These are phyloP conservation scores for Tympanoctomys barrerae DNA, from an alignment of 2,797 vertebrate genomes.

Conservation along the genomic window DNA sequence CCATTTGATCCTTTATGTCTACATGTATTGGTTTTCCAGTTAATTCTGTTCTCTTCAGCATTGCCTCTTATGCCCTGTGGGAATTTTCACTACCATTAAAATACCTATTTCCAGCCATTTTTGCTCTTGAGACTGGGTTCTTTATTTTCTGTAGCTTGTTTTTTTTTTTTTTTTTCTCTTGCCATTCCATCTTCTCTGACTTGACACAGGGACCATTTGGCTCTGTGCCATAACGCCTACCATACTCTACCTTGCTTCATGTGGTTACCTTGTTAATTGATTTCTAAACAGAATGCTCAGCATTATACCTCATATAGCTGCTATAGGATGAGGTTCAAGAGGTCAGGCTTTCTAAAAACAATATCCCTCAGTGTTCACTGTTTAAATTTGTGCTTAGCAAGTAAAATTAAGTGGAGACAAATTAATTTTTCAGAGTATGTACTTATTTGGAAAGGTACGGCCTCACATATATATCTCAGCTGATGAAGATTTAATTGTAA, in stretches of 20 bases:
- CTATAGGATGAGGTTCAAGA: neutral
- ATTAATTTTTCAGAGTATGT: conserved; percentile 22
- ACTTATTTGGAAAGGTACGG: neutral
- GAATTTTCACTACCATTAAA: neutral
- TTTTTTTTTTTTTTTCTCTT: neutral
- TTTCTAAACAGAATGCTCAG: neutral
- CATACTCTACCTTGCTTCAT: neutral
- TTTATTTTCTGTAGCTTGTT: neutral
- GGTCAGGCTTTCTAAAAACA: neutral
- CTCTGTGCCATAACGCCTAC: neutral
- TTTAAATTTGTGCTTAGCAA: neutral
- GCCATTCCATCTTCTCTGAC: neutral
- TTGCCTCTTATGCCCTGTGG: neutral
- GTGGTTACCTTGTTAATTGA: neutral
- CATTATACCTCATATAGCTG: neutral
- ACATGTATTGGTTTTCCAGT: neutral
- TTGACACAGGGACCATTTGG: neutral
- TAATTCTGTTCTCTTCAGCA: neutral
- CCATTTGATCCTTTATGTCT: neutral
- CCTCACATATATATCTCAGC: neutral
- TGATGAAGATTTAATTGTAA: neutral
- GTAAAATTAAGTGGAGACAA: neutral
- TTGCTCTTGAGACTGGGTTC: neutral
- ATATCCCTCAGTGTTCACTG: neutral
- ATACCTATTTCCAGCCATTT: neutral